Base-by-base conservation (phyloP, 1,140 invertebrate genomes). In the Panagrolaimus sp. region DNA sequence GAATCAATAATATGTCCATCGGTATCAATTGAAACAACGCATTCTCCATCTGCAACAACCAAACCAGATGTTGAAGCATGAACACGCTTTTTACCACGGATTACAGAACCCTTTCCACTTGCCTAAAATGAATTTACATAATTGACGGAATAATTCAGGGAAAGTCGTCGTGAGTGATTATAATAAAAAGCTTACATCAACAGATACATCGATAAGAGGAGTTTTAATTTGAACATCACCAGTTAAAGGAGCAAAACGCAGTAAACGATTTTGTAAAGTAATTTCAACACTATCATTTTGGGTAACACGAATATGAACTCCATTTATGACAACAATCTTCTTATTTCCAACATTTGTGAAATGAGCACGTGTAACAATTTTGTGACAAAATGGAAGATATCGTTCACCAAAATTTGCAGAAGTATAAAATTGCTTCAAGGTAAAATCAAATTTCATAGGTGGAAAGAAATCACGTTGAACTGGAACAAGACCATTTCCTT, bases 151-250 rank as follows among this genome's bases (percentile, higher is more conserved):
- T 7, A 38, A 38, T 38, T n/a, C n/a, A n/a, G 7, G 7, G 32
- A 38, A 38, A 38, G 32, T n/a, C n/a, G n/a, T n/a, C n/a, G n/a
- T n/a, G n/a, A n/a, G n/a, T 15, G 14, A 52, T 21, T 14, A 15
- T 14, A 24, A 10, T 0, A 12, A 14, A 21, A 5, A 58, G 28
- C 52, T 58, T 28, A 58, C 52, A 58, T 58, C 52, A 28, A 58
- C 28, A 58, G 52, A 12, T 2, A 28, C 28, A 12, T 58, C 52
- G 17, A 58, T 58, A 21, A 26, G 10, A 21, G 52, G 52, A 1
- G 52, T 58, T n/a, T 58, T 58, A 28, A 58, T 58, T 26, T n/a
- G 52, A 28, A 58, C 28, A 26, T 21, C 52, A 3, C 52, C 52
- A 26, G 52, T 58, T 12, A 28, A 58, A 5, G 52, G 52, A 28